Evolutionary conservation across 1,140 invertebrate species (phyloP).

Genomic region (Gryon sp.): DNA sequence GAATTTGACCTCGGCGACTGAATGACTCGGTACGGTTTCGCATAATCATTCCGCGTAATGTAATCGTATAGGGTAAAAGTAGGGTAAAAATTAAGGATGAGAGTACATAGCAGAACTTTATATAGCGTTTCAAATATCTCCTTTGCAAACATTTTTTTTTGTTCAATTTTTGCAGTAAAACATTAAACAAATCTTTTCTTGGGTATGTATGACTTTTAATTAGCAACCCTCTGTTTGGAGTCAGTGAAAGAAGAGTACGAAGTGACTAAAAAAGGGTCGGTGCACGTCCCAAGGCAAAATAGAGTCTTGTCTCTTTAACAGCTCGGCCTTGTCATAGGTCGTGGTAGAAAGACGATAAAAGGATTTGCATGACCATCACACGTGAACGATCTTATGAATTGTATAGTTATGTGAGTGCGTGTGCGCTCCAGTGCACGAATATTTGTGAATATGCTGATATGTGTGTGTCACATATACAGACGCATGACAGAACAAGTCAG

Average conservation of each 20-base stretch:
- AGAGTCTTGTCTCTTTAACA: slow-evolving; percentile 19
- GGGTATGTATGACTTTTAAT: too few relatives aligned
- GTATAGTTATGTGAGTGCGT: background rate
- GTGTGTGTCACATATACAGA: too few relatives aligned
- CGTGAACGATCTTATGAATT: slow-evolving; percentile 37
- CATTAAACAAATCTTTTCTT: too few relatives aligned
- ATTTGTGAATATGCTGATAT: too few relatives aligned
- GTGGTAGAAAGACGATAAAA: slow-evolving; percentile 46
- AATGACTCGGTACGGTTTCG: slow-evolving; percentile 29
- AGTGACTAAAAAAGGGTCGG: slow-evolving; percentile 16
- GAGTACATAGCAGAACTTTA: too few relatives aligned
- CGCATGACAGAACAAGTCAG: slow-evolving; percentile 16
- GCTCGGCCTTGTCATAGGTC: slow-evolving; percentile 54
- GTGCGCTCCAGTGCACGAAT: slow-evolving; percentile 1
- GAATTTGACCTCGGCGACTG: slow-evolving; percentile 18
- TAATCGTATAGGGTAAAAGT: slow-evolving; percentile 10
- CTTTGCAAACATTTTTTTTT: too few relatives aligned
- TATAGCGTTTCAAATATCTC: too few relatives aligned
- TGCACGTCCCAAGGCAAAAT: slow-evolving; percentile 24
- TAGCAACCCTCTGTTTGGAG: too few relatives aligned
- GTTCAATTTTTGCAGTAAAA: background rate
- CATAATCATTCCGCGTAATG: slow-evolving; percentile 1
- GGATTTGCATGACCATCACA: slow-evolving; percentile 47
- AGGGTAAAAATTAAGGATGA: background rate
- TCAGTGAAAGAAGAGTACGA: too few relatives aligned